Percentiles rank a stretch among this genome's conserved stretches.
phyloP scores from a whole-genome alignment of 2,888 invertebrate genomes.

The Eulithis prunata region DNA sequence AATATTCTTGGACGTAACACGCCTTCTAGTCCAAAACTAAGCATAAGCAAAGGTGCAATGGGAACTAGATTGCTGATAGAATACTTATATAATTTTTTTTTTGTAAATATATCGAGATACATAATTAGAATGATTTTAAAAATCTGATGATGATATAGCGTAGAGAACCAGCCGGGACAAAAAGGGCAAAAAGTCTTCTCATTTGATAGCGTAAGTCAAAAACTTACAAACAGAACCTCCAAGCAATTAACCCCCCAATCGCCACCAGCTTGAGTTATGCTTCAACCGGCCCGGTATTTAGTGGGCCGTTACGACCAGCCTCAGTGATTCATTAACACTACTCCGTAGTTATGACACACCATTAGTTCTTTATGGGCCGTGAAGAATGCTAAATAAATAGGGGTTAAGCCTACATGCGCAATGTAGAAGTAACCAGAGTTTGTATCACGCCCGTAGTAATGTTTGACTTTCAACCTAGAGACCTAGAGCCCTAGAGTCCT shows the following conservation, averaged over 20 bases:
- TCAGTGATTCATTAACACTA: slow-evolving; percentile 58
- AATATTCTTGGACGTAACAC: too few relatives aligned
- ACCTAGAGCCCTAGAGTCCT: too few relatives aligned
- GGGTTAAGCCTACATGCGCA: slow-evolving; percentile 17
- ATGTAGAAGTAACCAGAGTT: too few relatives aligned
- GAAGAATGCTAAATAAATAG: slow-evolving; percentile 53
- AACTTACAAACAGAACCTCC: slow-evolving; percentile 11
- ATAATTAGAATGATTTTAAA: too few relatives aligned
- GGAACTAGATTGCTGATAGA: too few relatives aligned
- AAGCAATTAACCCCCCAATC: slow-evolving; percentile 50
- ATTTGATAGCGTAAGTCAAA: slow-evolving; percentile 7
- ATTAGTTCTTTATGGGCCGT: slow-evolving; percentile 50
- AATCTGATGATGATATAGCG: too few relatives aligned
- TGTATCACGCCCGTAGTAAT: too few relatives aligned
- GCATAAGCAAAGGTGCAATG: too few relatives aligned
- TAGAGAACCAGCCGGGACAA: background rate
- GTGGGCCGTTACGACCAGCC: slow-evolving; percentile 55
- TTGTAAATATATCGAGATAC: too few relatives aligned
- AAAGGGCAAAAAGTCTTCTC: background rate
- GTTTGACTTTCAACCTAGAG: too few relatives aligned
- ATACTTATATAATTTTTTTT: too few relatives aligned
- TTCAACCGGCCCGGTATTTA: slow-evolving; percentile 52
- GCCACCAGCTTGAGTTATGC: slow-evolving; percentile 38
- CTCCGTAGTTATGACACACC: slow-evolving; percentile 59
- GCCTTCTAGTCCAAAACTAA: too few relatives aligned